These are phyloP conservation scores for Chrysopilus asiliformis DNA, from an alignment of 2,888 invertebrate species.

Conservation along the genomic window DNA sequence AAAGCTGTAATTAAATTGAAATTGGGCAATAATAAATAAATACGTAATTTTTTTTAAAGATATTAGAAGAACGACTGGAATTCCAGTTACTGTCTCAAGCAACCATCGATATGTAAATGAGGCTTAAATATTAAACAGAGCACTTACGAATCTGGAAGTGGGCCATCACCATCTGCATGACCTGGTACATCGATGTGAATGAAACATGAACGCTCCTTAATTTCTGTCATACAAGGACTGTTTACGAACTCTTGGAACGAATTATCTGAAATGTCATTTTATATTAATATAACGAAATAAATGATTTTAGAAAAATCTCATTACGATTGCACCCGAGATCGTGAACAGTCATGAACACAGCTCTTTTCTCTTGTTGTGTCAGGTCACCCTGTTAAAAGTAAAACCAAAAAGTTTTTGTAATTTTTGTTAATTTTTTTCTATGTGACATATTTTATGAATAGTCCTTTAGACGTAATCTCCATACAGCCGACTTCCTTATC, in stretches of 20 bases:
- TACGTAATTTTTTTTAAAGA: too few species aligned
- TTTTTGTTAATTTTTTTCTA: too few species aligned
- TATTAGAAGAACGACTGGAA: too few species aligned
- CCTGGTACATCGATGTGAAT: slow-evolving; percentile 78
- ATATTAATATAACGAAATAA: too few species aligned
- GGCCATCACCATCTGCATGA: slow-evolving; percentile 69
- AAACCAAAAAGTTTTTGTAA: too few species aligned
- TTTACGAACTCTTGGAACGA: slow-evolving; percentile 72
- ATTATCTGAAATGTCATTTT: too few species aligned
- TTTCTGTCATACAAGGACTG: slow-evolving; percentile 70
- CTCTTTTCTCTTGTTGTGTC: slow-evolving; percentile 64
- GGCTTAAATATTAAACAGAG: background rate
- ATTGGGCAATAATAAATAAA: background rate
- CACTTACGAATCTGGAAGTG: slow-evolving; percentile 60
- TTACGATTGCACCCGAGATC: slow-evolving; percentile 74
- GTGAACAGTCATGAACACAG: slow-evolving; percentile 77
- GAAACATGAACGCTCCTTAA: slow-evolving; percentile 72
- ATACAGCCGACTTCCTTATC: too few species aligned
- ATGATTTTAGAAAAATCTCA: too few species aligned
- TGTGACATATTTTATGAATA: too few species aligned
- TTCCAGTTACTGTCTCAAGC: too few species aligned
- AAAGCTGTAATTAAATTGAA: slow-evolving; percentile 41
- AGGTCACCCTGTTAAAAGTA: slow-evolving; percentile 81
- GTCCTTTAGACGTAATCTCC: too few species aligned
- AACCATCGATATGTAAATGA: slow-evolving; percentile 4